Evolutionary conservation across 30 jellyfish, hydroid and myxozoan species (phyloP).

Genomic region (Clytia hemisphaerica): DNA sequence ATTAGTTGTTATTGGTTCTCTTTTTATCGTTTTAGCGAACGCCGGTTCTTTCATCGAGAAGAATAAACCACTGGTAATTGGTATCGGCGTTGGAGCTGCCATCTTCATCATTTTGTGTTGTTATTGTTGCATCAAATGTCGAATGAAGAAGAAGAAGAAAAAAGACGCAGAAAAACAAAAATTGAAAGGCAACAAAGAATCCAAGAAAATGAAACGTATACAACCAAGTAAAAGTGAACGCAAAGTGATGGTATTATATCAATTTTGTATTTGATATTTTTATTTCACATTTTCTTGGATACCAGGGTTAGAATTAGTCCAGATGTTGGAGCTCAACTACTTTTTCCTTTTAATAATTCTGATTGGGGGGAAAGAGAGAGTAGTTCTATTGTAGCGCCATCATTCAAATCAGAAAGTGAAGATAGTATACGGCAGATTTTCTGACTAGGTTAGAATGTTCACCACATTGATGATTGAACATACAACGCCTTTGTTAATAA

Average conservation of each 20-base stretch:
- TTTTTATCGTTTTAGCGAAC: conserved; percentile 6
- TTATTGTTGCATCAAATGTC: conserved; percentile 52
- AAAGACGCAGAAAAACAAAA: conserved; percentile 55
- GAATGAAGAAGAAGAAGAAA: conserved; percentile 74
- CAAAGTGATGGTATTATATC: conserved; percentile 66
- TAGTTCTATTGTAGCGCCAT: too few species aligned
- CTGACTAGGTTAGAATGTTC: too few species aligned
- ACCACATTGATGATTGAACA: too few species aligned
- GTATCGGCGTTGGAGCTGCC: conserved; percentile 50
- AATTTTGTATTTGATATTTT: neutral
- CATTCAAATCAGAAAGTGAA: too few species aligned
- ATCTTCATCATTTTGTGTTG: conserved; percentile 48
- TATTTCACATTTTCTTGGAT: neutral
- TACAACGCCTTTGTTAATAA: too few species aligned
- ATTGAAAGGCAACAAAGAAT: conserved; percentile 64
- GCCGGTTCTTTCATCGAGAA: conserved; percentile 68
- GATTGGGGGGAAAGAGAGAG: too few species aligned
- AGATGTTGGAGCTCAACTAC: too few species aligned
- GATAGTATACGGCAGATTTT: too few species aligned
- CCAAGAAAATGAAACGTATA: conserved; percentile 57
- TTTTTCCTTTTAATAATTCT: too few species aligned
- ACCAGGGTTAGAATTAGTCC: too few species aligned
- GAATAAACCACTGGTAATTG: conserved; percentile 57
- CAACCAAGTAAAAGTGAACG: conserved; percentile 73
- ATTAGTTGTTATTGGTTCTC: too few species aligned